phyloP scores from a whole-genome alignment of 2,797 vertebrate genomes.

The Capromys pilorides region DNA sequence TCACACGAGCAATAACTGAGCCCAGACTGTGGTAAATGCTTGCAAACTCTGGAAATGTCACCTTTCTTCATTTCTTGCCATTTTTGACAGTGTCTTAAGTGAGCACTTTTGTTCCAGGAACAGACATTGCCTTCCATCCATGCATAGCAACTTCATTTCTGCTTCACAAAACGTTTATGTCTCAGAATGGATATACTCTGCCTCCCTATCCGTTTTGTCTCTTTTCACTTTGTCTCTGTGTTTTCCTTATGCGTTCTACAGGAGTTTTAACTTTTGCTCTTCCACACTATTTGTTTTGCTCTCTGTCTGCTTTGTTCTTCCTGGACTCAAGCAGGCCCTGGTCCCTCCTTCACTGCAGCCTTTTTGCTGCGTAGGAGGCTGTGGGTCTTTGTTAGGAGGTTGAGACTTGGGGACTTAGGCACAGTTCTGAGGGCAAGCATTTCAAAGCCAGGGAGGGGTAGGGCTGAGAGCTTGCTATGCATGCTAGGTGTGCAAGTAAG shows the following conservation, averaged over 20 bases:
- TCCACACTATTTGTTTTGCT: neutral
- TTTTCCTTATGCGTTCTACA: neutral
- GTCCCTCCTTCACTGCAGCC: neutral
- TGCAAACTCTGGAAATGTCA: neutral
- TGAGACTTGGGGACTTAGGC: slow-evolving; percentile 9
- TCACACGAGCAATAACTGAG: neutral
- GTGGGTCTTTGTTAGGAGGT: neutral
- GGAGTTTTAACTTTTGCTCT: neutral
- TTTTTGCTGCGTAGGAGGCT: neutral
- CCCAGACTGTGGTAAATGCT: neutral
- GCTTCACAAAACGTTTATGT: slow-evolving; percentile 18
- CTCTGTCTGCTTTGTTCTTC: neutral
- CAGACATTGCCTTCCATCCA: neutral
- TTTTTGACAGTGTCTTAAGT: neutral
- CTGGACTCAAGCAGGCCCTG: neutral
- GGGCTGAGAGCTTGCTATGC: neutral
- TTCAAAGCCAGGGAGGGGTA: neutral
- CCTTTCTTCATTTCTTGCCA: neutral
- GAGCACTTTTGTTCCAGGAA: neutral
- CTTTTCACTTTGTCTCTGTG: neutral
- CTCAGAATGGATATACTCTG: neutral
- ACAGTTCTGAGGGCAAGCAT: slow-evolving; percentile 38
- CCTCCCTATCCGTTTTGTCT: neutral
- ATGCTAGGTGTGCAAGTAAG: neutral
- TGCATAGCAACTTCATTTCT: neutral